Percentiles rank a stretch among this genome's conserved stretches.
phyloP scores from a whole-genome alignment of 30 jellyfish, hydroid and myxozoan genomes.

The Pseudorhiza aurosa region DNA sequence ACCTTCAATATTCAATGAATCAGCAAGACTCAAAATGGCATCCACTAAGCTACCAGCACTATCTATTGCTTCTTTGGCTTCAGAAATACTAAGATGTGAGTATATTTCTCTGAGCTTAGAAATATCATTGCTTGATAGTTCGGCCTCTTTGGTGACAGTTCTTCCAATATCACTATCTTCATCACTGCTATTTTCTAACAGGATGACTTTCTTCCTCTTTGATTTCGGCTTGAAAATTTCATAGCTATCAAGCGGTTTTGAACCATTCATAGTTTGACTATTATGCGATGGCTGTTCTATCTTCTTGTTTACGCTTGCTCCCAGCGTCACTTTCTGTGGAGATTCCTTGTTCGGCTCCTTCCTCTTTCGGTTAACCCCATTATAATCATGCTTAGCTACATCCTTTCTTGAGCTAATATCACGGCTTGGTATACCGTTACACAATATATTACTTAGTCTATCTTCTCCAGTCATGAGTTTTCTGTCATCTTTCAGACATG shows the following conservation, averaged over 20 bases:
- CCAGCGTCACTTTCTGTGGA: neutral
- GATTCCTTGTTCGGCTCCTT: neutral
- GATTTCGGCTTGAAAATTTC: constrained; percentile 22
- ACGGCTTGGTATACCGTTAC: constrained; percentile 1
- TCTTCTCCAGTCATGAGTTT: constrained; percentile 6
- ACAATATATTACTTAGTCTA: constrained; percentile 19
- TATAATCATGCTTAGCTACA: neutral
- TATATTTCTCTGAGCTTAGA: constrained; percentile 47
- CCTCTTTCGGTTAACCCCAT: neutral
- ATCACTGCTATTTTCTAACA: constrained; percentile 50
- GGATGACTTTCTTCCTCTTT: constrained; percentile 43
- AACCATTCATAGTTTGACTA: neutral
- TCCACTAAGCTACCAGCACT: constrained; percentile 44
- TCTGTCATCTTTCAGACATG: neutral
- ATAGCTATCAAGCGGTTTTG: neutral
- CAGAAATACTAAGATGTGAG: constrained; percentile 18
- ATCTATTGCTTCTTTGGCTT: constrained; percentile 45
- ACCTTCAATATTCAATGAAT: constrained; percentile 20
- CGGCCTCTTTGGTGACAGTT: neutral
- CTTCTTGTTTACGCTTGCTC: no score
- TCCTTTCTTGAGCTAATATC: neutral
- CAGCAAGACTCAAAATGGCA: constrained; percentile 46
- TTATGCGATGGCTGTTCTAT: no score
- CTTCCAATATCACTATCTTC: neutral
- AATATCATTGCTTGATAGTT: neutral